These are phyloP conservation scores for Myotis daubentonii DNA, from an alignment of 2,797 vertebrate species.

Conservation along the genomic window DNA sequence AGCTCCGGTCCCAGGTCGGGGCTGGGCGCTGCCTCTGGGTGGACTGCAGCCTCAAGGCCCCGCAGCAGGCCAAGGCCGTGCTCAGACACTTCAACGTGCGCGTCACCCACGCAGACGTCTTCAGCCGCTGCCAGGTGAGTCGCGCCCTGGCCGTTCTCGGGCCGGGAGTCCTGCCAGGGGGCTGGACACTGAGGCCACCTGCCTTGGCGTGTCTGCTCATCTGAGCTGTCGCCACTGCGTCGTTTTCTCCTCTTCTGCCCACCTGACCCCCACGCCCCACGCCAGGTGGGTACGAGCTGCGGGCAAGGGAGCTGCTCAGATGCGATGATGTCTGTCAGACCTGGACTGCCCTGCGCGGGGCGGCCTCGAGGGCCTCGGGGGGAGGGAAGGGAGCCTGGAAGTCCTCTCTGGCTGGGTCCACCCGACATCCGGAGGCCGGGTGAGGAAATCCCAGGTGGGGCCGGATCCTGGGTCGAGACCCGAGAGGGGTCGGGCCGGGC, in stretches of 20 bases:
- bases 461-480: accelerated
- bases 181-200: neutral
- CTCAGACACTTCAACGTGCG: slow-evolving; percentile 90
- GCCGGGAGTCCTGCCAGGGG: neutral
- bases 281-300: no score
- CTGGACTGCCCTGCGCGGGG: neutral
- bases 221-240: accelerated
- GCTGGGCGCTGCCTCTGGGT: slow-evolving; percentile 90
- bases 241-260: neutral
- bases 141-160: neutral
- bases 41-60: slow-evolving; percentile 90
- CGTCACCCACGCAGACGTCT: slow-evolving; percentile 87
- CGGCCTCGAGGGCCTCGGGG: neutral
- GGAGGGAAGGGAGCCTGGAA: neutral
- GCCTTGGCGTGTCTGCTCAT: neutral
- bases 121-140: slow-evolving; percentile 95
- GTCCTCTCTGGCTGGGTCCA: neutral
- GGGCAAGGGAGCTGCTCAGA: neutral
- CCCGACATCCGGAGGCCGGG: neutral
- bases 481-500: neutral
- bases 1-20: slow-evolving; percentile 92
- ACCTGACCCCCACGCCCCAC: no score
- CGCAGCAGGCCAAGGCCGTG: slow-evolving; percentile 89
- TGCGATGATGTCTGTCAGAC: accelerated
- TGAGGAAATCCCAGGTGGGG: neutral